A percentile compares a stretch with the other conserved stretches of the same genome.
phyloP scores from a whole-genome alignment of 1,140 invertebrate genomes.

The Psix sp. region DNA sequence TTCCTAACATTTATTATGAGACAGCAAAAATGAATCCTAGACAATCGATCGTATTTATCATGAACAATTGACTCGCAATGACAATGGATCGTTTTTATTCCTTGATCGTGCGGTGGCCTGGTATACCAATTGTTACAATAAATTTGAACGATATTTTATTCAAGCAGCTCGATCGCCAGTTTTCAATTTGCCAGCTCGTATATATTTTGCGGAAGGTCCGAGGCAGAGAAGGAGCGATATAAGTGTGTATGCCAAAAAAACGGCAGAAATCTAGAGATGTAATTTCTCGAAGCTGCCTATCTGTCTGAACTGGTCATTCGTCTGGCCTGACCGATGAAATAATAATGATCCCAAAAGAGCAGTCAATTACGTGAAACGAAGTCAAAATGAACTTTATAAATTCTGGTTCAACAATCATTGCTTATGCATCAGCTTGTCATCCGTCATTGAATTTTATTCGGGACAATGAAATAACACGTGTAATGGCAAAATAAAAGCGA shows the following conservation, averaged over 20 bases:
- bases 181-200: slow-evolving; percentile 77
- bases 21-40: no score
- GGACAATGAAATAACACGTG: no score
- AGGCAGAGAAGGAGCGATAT: slow-evolving; percentile 40
- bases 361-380: slow-evolving; percentile 70
- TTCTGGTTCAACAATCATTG: no score
- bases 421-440: no score
- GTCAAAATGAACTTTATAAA: slow-evolving; percentile 63
- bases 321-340: slow-evolving; percentile 70
- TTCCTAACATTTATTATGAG: no score
- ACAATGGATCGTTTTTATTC: slow-evolving; percentile 49
- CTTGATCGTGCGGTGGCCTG: slow-evolving; percentile 62
- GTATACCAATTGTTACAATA: slow-evolving; percentile 77
- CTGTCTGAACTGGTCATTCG: slow-evolving; percentile 59
- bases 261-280: slow-evolving; percentile 65
- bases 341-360: slow-evolving; percentile 75
- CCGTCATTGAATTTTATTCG: no score
- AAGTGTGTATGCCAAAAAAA: slow-evolving; percentile 36
- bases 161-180: slow-evolving; percentile 75
- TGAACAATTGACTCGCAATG: background rate
- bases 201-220: slow-evolving; percentile 71
- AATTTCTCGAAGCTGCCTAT: slow-evolving; percentile 72
- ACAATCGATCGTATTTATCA: slow-evolving; percentile 10
- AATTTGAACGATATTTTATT: slow-evolving; percentile 78
- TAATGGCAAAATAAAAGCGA: slow-evolving; percentile 6